A percentile compares a stretch with the other conserved stretches of the same genome.
Evolutionary conservation across 2,797 vertebrate genomes (phyloP).

Genomic region (Scyliorhinus canicula): DNA sequence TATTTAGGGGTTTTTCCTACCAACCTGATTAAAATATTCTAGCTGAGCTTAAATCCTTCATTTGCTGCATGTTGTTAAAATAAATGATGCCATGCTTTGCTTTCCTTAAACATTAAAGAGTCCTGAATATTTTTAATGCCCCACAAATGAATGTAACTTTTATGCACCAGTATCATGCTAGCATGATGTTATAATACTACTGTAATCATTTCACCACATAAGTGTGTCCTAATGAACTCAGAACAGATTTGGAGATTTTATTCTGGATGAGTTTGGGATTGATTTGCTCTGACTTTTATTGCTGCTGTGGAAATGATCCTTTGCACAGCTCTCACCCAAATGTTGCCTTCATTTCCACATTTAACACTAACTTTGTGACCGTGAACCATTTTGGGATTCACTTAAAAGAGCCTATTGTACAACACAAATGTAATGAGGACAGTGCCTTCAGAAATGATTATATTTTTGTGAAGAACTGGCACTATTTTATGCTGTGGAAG

Average conservation of each 20-base stretch:
- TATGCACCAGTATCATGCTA: not conserved
- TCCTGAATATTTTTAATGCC: not conserved
- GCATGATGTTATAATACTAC: not conserved
- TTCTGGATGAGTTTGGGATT: not conserved
- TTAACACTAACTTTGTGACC: not conserved
- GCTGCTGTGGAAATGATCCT: not conserved
- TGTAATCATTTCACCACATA: not conserved
- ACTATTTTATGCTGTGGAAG: not conserved
- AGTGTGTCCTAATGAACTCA: not conserved
- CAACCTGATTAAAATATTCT: not conserved
- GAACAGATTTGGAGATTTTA: not conserved
- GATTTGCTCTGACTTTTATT: not conserved
- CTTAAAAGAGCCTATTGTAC: not conserved
- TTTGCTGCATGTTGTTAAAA: not conserved
- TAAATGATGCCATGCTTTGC: not conserved
- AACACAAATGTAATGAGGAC: not conserved
- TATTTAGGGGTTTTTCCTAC: not conserved
- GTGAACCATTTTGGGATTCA: not conserved
- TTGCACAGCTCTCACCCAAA: not conserved
- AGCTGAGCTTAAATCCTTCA: not conserved
- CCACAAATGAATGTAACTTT: not conserved
- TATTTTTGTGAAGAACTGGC: not conserved
- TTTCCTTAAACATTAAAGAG: not conserved
- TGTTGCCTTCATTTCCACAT: not conserved
- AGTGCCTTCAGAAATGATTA: not conserved